Evolutionary conservation across 2,797 vertebrate species (phyloP).

Genomic region (Chrosomus eos): DNA sequence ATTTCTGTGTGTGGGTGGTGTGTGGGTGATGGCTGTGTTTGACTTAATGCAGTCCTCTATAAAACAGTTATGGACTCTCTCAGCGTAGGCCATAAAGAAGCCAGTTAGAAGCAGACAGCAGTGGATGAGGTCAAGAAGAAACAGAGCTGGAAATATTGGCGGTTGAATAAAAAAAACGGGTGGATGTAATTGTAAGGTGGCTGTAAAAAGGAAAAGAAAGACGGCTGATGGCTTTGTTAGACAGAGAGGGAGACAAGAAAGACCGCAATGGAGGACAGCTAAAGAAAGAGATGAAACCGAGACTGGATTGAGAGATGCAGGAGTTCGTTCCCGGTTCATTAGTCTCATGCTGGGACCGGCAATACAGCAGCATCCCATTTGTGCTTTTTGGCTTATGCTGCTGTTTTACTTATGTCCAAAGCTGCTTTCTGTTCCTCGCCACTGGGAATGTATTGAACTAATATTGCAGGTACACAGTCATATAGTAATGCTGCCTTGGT

Average conservation of each 20-base stretch:
- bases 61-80: constrained; percentile 51
- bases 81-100: constrained; percentile 43
- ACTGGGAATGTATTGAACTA: constrained; percentile 17
- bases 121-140: constrained; percentile 26
- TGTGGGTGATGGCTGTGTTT: constrained; percentile 28
- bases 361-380: constrained; percentile 17
- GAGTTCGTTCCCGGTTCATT: constrained; percentile 48
- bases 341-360: constrained; percentile 33
- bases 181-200: constrained; percentile 3
- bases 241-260: neutral
- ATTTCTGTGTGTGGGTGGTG: constrained; percentile 24
- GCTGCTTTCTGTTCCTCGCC: neutral
- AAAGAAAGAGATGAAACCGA: neutral
- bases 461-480: neutral
- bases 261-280: neutral
- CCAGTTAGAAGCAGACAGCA: constrained; percentile 17
- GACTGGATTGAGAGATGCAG: neutral
- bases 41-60: constrained; percentile 39
- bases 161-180: constrained; percentile 12
- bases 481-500: neutral
- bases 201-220: constrained; percentile 21
- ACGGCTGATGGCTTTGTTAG: constrained; percentile 22
- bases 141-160: constrained; percentile 16
- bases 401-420: constrained; percentile 19
- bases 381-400: neutral